A percentile compares a stretch with the other conserved stretches of the same genome.
Evolutionary conservation across 2,888 invertebrate genomes (phyloP).

Genomic region (Acrobasis repandana): DNA sequence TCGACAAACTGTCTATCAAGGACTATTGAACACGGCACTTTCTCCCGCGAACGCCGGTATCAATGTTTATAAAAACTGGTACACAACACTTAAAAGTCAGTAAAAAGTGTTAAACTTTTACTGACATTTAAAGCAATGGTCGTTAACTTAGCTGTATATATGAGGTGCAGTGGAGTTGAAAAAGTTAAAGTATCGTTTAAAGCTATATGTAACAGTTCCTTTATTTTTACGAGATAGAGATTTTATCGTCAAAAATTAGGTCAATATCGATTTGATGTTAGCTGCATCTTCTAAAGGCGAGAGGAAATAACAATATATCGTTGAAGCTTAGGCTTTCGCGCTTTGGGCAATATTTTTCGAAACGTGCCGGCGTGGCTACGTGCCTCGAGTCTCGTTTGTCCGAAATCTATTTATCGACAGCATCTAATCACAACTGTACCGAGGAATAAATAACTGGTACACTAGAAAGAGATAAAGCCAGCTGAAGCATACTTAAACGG

Average conservation of each 20-base stretch:
- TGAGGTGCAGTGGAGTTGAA: not conserved
- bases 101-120: conserved; percentile 6
- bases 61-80: conserved; percentile 1
- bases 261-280: not conserved
- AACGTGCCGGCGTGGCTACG: not conserved
- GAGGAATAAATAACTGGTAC: conserved; percentile 37
- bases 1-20: not conserved
- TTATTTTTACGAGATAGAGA: not conserved
- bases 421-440: conserved; percentile 51
- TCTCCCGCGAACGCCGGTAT: not conserved
- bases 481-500: conserved; percentile 66
- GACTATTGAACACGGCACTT: conserved; percentile 1
- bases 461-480: conserved; percentile 42
- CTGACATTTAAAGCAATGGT: conserved; percentile 9
- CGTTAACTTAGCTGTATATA: conserved; percentile 7
- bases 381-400: conserved; percentile 22
- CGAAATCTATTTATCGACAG: conserved; percentile 41
- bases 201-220: not conserved
- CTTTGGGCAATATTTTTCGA: not conserved
- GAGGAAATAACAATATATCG: not conserved
- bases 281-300: not conserved
- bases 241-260: not conserved
- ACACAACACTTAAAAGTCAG: not conserved
- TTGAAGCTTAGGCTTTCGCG: not conserved
- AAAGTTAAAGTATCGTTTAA: not conserved